Base-by-base conservation (phyloP, 2,797 vertebrate genomes). In the Coendou prehensilis region DNA sequence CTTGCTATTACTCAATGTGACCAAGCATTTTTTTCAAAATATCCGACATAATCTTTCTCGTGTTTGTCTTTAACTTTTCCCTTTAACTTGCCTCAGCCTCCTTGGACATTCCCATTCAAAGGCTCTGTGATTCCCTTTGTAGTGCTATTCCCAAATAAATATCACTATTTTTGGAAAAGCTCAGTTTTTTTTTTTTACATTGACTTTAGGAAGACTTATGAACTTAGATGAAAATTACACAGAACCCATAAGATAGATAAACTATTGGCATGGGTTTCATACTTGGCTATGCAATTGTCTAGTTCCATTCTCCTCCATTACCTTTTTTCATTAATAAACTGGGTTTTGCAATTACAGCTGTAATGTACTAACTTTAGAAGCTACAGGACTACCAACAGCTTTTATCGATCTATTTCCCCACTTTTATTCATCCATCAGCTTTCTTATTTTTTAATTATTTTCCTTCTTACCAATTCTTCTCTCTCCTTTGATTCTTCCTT, bases 401-500 rank as follows among this genome's bases (percentile, higher is more conserved):
- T 90, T 83, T 63, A 10, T 64, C 52, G 50, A 57, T 87, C 64
- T 76, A 64, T 50, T 91, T 47, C 45, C 73, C 18, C 41, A 64
- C 56, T 71, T 20, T 54, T 33, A 81, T 23, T 47, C 10, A 71
- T 41, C 8, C 54, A 81, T 76, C 9, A 41, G 45, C 8, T 90
- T 71, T 33, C 52, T 82, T 45, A 52, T 52, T 75, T 86, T 67
- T 86, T 11, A 59, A 69, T 81, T 84, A 9, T 89, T 47, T 63
- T 86, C 69, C 23, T 41, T 88, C 57, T 79, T 83, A 67, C 9
- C 20, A 83, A 84, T 4, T 82, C 79, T 41, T 82, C 14, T 73
- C 89, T 93, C 37, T 86, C 82, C 28, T 95, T 90, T 81, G 45
- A 84, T 88, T 84, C 23, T 81, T 80, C 15, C 45, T 52, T 78